Base-by-base conservation (phyloP, 2,797 vertebrate species). In the Lophotriccus pileatus region DNA sequence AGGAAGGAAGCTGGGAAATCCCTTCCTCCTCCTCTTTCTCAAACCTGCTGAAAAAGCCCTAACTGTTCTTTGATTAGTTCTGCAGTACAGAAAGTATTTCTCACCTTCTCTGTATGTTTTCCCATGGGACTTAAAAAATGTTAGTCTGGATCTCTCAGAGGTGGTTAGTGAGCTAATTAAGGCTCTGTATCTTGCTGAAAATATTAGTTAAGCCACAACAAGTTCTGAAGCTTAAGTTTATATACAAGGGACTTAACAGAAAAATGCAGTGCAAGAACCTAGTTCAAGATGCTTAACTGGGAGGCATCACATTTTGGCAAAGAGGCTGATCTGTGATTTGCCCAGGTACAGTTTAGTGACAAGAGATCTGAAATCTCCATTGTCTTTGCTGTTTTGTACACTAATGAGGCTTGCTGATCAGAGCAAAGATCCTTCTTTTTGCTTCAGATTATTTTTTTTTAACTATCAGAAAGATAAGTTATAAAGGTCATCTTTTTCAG, bases 1-100 rank as follows among this genome's bases (percentile, higher is more conserved):
- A 63, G 86, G 86, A 89, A 90, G 81, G 78, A 96, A 93, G 34
- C 67, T 77, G 75, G 56, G 72, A 86, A 93, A 87, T 87, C 74
- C 37, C 41, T 89, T 86, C 66, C 41, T 89, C 32, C 62, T 91
- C 6, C 44, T 56, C 24, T 67, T 94, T 87, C 60, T 83, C 19
- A 87, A 73, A 37, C 18, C 36, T 8, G 0, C 28, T 84, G 63
- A 76, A 82, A 94, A 90, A 87, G 12, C 37, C 39, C 15, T 59
- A 49, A 47, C 73, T 88, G 73, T 88, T 89, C 73, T 78, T 94
- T 84, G 62, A 30, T 39, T 78, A 55, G n/a, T 55, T 90, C 25
- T 84, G 50, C 90, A 80, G 30, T 62, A 52, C 39, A 77, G 63
- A 58, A 90, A 84, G 27, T 64, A 80, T 91, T 94, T 89, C 75